Evolutionary conservation across 2,113 vertebrate species (phyloP).

Genomic region (Pipa parva): DNA sequence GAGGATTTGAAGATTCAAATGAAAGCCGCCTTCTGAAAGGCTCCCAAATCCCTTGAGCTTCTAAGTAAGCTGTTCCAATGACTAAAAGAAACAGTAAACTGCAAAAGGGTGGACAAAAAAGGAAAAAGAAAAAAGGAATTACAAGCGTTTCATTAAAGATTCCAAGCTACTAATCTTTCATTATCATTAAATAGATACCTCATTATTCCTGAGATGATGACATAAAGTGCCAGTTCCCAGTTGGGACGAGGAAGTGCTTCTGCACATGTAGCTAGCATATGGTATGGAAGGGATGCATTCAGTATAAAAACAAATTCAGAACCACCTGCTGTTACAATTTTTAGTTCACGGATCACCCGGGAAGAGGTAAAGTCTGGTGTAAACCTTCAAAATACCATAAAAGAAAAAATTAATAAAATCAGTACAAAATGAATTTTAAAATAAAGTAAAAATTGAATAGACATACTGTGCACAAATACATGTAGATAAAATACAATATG

Average conservation of each 20-base stretch:
- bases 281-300: constrained; percentile 94
- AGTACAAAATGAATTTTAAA: too few species aligned
- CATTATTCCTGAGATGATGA: constrained; percentile 91
- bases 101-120: constrained; percentile 43
- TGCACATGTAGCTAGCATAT: constrained; percentile 90
- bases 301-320: constrained; percentile 89
- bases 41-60: constrained; percentile 98
- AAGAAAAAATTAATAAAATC: too few species aligned
- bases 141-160: not conserved
- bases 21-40: constrained; percentile 89
- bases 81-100: constrained; percentile 94
- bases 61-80: constrained; percentile 90
- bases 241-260: constrained; percentile 89
- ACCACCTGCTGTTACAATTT: constrained; percentile 81
- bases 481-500: too few species aligned
- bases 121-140: not conserved
- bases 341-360: constrained; percentile 91
- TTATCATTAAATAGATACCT: constrained; percentile 68
- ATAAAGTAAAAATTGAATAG: too few species aligned
- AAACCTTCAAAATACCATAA: constrained; percentile 72
- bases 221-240: constrained; percentile 92
- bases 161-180: fast-evolving
- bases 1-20: constrained; percentile 81
- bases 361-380: constrained; percentile 98
- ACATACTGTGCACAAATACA: too few species aligned